These are phyloP conservation scores for Eremophila alpestris DNA, from an alignment of 2,797 vertebrate genomes.

Conservation along the genomic window DNA sequence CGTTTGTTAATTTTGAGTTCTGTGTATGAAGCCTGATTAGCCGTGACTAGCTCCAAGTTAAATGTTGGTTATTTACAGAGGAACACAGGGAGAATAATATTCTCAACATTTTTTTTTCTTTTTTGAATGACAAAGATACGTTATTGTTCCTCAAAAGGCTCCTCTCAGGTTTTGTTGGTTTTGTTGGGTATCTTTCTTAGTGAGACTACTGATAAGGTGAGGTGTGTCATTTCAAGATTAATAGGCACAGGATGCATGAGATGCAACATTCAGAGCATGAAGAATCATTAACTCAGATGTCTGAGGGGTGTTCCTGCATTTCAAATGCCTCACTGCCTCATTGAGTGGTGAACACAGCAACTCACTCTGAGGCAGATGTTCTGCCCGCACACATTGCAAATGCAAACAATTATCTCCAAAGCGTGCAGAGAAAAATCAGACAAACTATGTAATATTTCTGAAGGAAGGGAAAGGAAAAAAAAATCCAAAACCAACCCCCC, in stretches of 20 bases:
- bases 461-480: background rate
- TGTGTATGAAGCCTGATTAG: background rate
- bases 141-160: background rate
- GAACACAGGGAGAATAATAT: background rate
- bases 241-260: conserved; percentile 56
- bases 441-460: background rate
- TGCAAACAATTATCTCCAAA: conserved; percentile 58
- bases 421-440: background rate
- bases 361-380: conserved; percentile 64
- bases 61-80: background rate
- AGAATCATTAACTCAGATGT: conserved; percentile 66
- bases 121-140: background rate
- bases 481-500: background rate
- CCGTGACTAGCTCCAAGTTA: conserved; percentile 24
- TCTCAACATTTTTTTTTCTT: background rate
- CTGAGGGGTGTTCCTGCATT: conserved; percentile 57
- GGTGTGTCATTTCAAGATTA: conserved; percentile 67
- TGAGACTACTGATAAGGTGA: background rate
- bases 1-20: background rate
- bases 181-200: background rate
- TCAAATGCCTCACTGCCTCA: conserved; percentile 71
- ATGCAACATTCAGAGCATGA: conserved; percentile 68
- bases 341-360: conserved; percentile 67
- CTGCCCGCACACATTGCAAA: conserved; percentile 1
- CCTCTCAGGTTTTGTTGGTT: background rate